A percentile compares a stretch with the other conserved stretches of the same genome.
phyloP scores from a whole-genome alignment of 2,888 invertebrate genomes.

The Drepana falcataria region DNA sequence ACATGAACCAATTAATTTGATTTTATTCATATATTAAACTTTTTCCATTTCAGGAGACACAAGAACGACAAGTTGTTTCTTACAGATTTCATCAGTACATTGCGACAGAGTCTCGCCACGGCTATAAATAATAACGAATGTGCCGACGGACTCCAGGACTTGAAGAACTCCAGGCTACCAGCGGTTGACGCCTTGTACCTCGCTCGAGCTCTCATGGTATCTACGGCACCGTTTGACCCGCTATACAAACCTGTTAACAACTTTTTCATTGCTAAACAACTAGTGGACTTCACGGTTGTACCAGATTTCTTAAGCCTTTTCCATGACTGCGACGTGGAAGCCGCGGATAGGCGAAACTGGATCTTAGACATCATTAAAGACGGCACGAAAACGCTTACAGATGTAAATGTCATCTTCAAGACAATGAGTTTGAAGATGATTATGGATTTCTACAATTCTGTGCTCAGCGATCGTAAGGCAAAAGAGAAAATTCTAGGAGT shows the following conservation, averaged over 20 bases:
- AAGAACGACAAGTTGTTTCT: slow-evolving; percentile 83
- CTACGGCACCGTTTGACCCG: slow-evolving; percentile 85
- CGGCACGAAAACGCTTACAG: slow-evolving; percentile 86
- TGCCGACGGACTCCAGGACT: slow-evolving; percentile 15
- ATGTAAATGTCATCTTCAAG: slow-evolving; percentile 85
- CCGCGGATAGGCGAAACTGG: slow-evolving; percentile 85
- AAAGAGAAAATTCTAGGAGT: slow-evolving; percentile 83
- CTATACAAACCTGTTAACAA: slow-evolving; percentile 88
- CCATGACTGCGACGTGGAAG: slow-evolving; percentile 86
- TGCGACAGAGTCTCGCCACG: slow-evolving; percentile 80
- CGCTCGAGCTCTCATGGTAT: slow-evolving; percentile 83
- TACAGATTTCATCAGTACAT: slow-evolving; percentile 82
- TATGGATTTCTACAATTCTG: slow-evolving; percentile 83
- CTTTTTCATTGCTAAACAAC: slow-evolving; percentile 87
- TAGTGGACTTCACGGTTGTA: slow-evolving; percentile 86
- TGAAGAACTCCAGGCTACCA: slow-evolving; percentile 72
- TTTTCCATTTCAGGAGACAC: slow-evolving; percentile 54
- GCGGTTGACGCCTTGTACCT: slow-evolving; percentile 84
- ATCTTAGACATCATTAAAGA: slow-evolving; percentile 86
- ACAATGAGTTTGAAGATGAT: slow-evolving; percentile 88
- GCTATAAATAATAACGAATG: slow-evolving; percentile 34
- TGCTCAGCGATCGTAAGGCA: slow-evolving; percentile 79
- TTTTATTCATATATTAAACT: neutral
- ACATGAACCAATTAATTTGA: neutral
- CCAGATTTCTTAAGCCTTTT: slow-evolving; percentile 93